Base-by-base conservation (phyloP, 2,888 invertebrate genomes). In the Mycalesis mineus region DNA sequence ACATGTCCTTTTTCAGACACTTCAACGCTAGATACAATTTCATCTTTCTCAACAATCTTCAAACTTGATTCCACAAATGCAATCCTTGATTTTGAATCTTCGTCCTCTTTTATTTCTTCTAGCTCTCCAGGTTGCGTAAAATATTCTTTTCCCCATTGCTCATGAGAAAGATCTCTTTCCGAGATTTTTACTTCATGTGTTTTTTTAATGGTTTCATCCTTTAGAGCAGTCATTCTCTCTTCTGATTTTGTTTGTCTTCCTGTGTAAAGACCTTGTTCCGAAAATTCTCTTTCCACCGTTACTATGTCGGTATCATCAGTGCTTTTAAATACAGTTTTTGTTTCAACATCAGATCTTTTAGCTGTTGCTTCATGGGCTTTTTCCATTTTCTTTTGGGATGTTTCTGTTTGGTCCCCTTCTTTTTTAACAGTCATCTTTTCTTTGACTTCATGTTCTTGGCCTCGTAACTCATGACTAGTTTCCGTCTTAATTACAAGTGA, bases 81-180 rank as follows among this genome's bases (percentile, higher is more conserved):
- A 29, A 80, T 78, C 71, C 81, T 83, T 13, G 80, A 72, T 68
- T 82, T 87, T 6, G 73, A 65, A 64, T 88, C 83, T 15, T 83
- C 84, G 65, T 86, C 84, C 74, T 89, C 90, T 61, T 80, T 75
- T 8, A 90, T 87, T 47, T 88, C 78, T 71, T 91, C 85, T 45
- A 90, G 67, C 64, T 90, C 90, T 49, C 77, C 85, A 39, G 88
- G 84, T 70, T 90, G 86, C 9, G 88, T 88, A 59, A 90, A 91
- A 70, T 90, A 91, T 76, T 91, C 90, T 68, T 89, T 90, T 5
- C 90, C 90, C 90, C 90, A 91, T 61, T 90, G 89, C 63, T 91
- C 90, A 69, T 90, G 89, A 6, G 83, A 89, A 61, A 91, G 67
- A 66, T 91, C 90, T 67, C 90, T 75, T 74, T 91, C 90, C 2